A percentile compares a stretch with the other conserved stretches of the same genome.
Evolutionary conservation across 2,797 vertebrate genomes (phyloP).

Genomic region (Linurgus olivaceus): DNA sequence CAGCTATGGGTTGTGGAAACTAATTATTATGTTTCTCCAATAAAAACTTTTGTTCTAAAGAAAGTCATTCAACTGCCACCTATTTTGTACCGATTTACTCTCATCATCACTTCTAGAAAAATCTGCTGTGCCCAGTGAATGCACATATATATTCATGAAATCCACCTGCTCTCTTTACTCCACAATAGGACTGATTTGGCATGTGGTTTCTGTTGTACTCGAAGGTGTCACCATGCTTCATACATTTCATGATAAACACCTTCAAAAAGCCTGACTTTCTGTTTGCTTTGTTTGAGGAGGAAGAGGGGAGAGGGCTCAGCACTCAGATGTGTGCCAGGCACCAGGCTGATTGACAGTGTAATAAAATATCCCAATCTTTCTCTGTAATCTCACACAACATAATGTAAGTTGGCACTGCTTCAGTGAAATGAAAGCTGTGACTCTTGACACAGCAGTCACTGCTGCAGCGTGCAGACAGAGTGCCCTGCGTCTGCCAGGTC

Average conservation of each 20-base stretch:
- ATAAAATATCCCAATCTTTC: conserved; percentile 59
- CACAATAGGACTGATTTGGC: conserved; percentile 60
- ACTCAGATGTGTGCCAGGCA: not conserved
- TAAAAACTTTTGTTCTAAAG: conserved; percentile 53
- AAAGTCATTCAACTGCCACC: conserved; percentile 29
- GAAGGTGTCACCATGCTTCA: conserved; percentile 1
- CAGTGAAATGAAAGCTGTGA: not conserved
- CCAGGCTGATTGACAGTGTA: conserved; percentile 39
- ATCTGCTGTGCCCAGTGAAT: not conserved
- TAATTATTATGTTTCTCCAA: conserved; percentile 49
- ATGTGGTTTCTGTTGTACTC: not conserved
- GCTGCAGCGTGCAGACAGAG: not conserved
- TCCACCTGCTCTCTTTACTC: conserved; percentile 49
- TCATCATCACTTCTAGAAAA: conserved; percentile 13
- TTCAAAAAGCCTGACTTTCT: not conserved
- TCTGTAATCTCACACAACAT: conserved; percentile 44
- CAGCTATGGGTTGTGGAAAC: not conserved
- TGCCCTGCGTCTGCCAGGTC: not conserved
- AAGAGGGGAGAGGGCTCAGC: not conserved
- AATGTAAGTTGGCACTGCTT: not conserved
- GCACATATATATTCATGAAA: conserved; percentile 47
- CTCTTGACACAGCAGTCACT: not conserved
- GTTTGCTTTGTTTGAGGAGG: conserved; percentile 3
- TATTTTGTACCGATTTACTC: conserved; percentile 5
- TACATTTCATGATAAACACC: conserved; percentile 11